Conservation (phyloP, 1,140 invertebrate species). For the Meloidogyne floridensis region DNA sequence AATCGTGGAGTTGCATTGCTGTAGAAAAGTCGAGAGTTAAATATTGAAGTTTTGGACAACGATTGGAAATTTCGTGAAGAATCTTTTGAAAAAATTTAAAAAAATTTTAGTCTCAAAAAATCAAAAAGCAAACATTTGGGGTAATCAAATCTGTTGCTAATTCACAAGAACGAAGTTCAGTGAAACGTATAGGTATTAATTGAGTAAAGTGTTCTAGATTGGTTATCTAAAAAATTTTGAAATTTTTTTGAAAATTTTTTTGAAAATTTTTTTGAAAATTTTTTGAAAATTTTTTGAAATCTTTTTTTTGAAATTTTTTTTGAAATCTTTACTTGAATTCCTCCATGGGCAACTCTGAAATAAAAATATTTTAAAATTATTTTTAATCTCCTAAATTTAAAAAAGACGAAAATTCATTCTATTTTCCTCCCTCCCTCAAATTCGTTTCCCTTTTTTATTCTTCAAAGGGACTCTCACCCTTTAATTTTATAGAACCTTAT, state of each 20-base stretch:
- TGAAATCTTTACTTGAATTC: slow-evolving; percentile 73
- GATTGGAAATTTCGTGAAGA: slow-evolving; percentile 90
- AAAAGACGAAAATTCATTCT: no score
- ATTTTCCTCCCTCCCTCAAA: no score
- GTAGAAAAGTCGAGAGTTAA: slow-evolving; percentile 74
- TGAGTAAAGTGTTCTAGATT: slow-evolving; percentile 60
- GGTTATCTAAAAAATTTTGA: slow-evolving; percentile 46
- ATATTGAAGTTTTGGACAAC: slow-evolving; percentile 94
- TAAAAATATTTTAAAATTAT: slow-evolving; percentile 67
- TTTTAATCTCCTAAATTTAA: no score
- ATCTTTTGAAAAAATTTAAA: slow-evolving; percentile 66
- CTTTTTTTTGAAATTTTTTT: no score
- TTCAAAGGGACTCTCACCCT: no score
- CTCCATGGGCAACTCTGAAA: slow-evolving; percentile 90
- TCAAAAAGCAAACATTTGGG: slow-evolving; percentile 73
- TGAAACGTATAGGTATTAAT: slow-evolving; percentile 77
- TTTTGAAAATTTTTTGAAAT: no score
- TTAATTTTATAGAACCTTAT: no score
- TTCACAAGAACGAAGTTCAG: slow-evolving; percentile 89
- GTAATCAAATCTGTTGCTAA: slow-evolving; percentile 96
- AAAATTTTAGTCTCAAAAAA: background rate
- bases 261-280: background rate
- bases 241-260: no score
- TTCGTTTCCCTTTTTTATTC: slow-evolving; percentile 53
- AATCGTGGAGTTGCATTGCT: slow-evolving; percentile 85